Base-by-base conservation (phyloP, 2,113 vertebrate species). In the Glareola pratincola region DNA sequence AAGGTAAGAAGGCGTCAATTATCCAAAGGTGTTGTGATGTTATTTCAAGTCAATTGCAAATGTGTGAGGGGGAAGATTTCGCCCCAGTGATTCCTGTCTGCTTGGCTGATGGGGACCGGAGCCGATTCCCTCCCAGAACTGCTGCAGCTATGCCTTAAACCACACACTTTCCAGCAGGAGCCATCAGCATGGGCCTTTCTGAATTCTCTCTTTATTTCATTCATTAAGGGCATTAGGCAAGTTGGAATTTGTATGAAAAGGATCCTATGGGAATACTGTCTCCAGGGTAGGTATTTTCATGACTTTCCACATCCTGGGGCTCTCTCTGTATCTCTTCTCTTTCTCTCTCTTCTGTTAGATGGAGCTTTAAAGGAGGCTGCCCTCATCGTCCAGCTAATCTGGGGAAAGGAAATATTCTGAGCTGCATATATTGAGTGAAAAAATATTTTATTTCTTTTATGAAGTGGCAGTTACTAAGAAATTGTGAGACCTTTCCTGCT, bases 1-100 rank as follows among this genome's bases (percentile, higher is more conserved):
- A 98, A 98, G 98, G 98, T 98, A 98, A 98, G 98, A 94, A 91
- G 97, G 95, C 90, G 72, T 97, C 96, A 97, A 97, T 98, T 98
- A 98, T 98, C 97, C 97, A 95, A 96, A 97, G 96, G 95, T 97
- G 97, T 95, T 93, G 96, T 97, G 96, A 94, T 97, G 93, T 97
- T 96, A 96, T 96, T 98, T 97, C 90, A 91, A 97, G 97, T 96
- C 96, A 97, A 92, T 97, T 96, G 96, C 95, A 97, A 96, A 95
- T 97, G 90, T 94, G 87, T 89, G 95, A 97, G 93, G 94, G 97
- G 96, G 94, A 98, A 94, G 97, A 97, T 97, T 97, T 97, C 90
- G 16, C 96, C 96, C 96, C 92, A 96, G 95, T 97, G 94, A 97
- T 98, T 98, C 96, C 97, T 96, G 96, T 90, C 96, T 97, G 98